Base-by-base conservation (phyloP, 2,797 vertebrate species). In the Chromobotia macracanthus region DNA sequence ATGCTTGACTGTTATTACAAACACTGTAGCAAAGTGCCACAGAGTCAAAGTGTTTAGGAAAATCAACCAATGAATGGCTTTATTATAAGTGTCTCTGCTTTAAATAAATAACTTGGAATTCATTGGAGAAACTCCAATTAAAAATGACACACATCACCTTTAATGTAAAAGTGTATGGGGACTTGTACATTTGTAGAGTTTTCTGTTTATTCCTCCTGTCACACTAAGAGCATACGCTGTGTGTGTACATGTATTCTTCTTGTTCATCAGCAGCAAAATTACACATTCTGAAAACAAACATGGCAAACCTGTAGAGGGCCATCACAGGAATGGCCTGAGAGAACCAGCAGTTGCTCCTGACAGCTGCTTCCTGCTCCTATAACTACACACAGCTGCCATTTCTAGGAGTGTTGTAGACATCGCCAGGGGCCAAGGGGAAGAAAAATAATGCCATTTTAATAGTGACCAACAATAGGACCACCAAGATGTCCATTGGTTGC, bases 361-460 rank as follows among this genome's bases (percentile, higher is more conserved):
- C 94, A 95, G 93, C 93, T 94, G 93, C 91, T 95, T 95, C 93
- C 93, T 93, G 91, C 92, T 93, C 90, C 91, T 90, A 31, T 92
- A 94, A 94, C 92, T 90, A 88, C 91, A 91, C 88, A 92, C 94
- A 94, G 92, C 92, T 94, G 94, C 87, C 86, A 63, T 91, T 92
- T 93, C 90, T 87, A 91, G 82, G 87, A 90, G 89, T 90, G 90
- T 89, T 90, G 89, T 86, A 92, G 92, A 92, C 89, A 90, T 93
- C 89, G 91, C 88, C 88, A 90, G 85, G 93, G 94, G 93, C 94
- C 93, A 94, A 83, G 84, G 90, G 86, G 87, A 93, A 94, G 90
- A 93, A 93, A 93, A 95, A 94, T 94, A 95, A 94, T 90, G 88
- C 91, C 88, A 81, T 84, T 94, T 93, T 94, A 93, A 93, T 92